Evolutionary conservation across 1,140 invertebrate genomes (phyloP).

Genomic region (Cylas formicarius): DNA sequence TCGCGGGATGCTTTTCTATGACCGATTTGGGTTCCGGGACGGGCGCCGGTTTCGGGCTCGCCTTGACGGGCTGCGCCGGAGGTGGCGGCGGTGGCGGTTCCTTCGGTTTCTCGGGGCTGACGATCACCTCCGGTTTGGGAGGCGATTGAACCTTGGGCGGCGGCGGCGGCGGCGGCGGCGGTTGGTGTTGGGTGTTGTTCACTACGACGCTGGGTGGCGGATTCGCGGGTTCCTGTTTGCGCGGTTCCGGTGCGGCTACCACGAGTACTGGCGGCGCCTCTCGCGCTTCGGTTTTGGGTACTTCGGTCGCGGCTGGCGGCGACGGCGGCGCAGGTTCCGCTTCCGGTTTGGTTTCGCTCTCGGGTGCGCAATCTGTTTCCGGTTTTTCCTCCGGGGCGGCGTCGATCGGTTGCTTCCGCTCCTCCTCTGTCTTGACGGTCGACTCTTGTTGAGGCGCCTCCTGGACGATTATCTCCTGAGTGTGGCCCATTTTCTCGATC

Average conservation of each 20-base stretch:
- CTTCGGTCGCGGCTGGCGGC: neutral
- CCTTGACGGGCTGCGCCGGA: neutral
- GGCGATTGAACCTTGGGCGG: slow-evolving; percentile 2
- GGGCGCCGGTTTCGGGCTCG: neutral
- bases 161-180: neutral
- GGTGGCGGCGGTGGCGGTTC: neutral
- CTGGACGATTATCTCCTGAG: slow-evolving; percentile 13
- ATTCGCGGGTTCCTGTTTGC: neutral
- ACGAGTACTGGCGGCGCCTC: neutral
- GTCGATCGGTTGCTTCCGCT: neutral
- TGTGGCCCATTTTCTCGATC: slow-evolving; percentile 27
- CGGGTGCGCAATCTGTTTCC: neutral
- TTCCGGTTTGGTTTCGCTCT: neutral
- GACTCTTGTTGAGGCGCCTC: neutral
- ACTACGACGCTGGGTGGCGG: no score
- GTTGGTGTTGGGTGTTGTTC: neutral
- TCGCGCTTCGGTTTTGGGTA: neutral
- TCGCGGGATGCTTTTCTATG: slow-evolving; percentile 18
- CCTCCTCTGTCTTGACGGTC: slow-evolving; percentile 3
- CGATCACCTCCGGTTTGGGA: slow-evolving; percentile 3
- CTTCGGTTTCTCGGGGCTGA: neutral
- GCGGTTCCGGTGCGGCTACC: neutral
- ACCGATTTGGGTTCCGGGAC: slow-evolving; percentile 15
- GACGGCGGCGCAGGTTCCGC: slow-evolving; percentile 2
- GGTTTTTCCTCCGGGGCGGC: neutral